Conservation (phyloP, 53 echinoderm and acorn worm species). For the Luidia sarsii region DNA sequence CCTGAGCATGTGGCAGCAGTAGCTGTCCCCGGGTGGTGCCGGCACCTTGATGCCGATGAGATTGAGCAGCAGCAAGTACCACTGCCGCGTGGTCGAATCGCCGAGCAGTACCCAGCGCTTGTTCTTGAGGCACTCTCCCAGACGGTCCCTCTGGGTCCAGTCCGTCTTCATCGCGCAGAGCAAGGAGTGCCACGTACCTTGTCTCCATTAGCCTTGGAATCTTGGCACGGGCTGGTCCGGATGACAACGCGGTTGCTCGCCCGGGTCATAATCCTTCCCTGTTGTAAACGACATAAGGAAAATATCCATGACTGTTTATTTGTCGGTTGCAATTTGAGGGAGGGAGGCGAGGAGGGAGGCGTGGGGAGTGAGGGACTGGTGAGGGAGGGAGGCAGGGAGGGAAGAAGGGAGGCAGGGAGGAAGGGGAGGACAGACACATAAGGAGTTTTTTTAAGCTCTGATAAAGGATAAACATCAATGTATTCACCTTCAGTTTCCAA, state of each 20-base stretch:
- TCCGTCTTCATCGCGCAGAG: slow-evolving; percentile 40
- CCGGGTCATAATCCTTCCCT: too few relatives aligned
- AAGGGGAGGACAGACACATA: background rate
- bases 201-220: slow-evolving; percentile 72
- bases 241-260: background rate
- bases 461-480: background rate
- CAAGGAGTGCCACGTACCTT: slow-evolving; percentile 53
- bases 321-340: too few relatives aligned
- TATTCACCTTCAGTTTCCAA: slow-evolving; percentile 14
- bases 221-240: slow-evolving; percentile 29
- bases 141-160: background rate
- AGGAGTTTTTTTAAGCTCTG: background rate
- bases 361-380: too few relatives aligned
- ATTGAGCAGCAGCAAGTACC: slow-evolving; percentile 5
- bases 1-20: slow-evolving; percentile 17
- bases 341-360: too few relatives aligned
- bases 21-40: background rate
- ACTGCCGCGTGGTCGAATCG: slow-evolving; percentile 62
- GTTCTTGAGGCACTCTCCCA: slow-evolving; percentile 39
- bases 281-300: too few relatives aligned
- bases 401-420: background rate
- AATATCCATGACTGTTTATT: too few relatives aligned
- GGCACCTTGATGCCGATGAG: background rate
- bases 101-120: slow-evolving; percentile 53
- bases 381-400: too few relatives aligned